Base-by-base conservation (phyloP, 1,140 invertebrate genomes). In the Drosophila nannoptera region DNA sequence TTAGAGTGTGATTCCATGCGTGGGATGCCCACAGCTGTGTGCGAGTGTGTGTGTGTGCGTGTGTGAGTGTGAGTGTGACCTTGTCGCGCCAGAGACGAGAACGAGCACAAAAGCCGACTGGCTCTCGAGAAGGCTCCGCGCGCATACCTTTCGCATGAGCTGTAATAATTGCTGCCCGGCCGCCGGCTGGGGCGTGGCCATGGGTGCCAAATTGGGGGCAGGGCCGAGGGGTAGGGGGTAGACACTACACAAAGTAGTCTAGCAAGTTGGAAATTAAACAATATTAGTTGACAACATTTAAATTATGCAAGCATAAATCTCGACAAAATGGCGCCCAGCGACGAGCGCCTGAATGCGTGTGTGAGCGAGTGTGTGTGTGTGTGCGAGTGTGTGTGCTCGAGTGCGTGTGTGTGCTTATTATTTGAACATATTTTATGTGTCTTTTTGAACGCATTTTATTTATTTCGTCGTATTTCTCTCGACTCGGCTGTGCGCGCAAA, bases 391-490 rank as follows among this genome's bases (percentile, higher is more conserved):
- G 32, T 54, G 7, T 58, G 43, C 62, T 29, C 58, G 46, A 54
- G 33, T 60, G 66, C 66, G 40, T 64, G 16, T 45, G 16, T 56
- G 16, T 43, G 55, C 59, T 56, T 40, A 43, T 60, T 63, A 45
- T 54, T 68, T 54, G 64, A 67, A 61, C 59, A 73, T 68, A 63
- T 60, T 70, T 60, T 54, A 60, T 78, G 48, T 72, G 58, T 68
- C 61, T 80, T 84, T 22, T 84, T 84, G 62, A 71, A 80, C 65
- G 60, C 62, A 75, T 65, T 80, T 84, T 70, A 76, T 84, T 86
- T 86, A 86, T 84, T 68, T 74, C 64, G 73, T 72, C 80, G 80
- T 75, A 83, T 83, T 83, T 84, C 73, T 84, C 81, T 86, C 77
- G 63, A 67, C 61, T 59, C 52, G 69, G 45, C 46, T 68, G 53